A percentile compares a stretch with the other conserved stretches of the same genome.
Evolutionary conservation across 2,888 invertebrate genomes (phyloP).

Genomic region (Oxytorus armatus): DNA sequence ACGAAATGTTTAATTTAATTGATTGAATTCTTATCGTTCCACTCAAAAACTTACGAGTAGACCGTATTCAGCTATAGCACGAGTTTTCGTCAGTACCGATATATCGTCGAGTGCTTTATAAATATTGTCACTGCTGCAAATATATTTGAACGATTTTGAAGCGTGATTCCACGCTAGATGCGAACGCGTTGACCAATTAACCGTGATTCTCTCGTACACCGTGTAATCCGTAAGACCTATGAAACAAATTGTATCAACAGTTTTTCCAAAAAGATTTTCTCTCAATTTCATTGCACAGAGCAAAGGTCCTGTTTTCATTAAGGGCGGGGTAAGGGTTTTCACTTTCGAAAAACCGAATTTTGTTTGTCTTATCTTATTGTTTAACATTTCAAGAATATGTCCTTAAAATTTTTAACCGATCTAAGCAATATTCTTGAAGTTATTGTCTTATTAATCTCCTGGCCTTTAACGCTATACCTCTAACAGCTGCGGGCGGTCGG

Average conservation of each 20-base stretch:
- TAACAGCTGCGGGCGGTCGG: no score
- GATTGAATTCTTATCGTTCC: not conserved
- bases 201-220: slow-evolving; percentile 92
- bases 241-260: not conserved
- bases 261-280: no score
- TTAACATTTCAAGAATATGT: no score
- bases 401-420: no score
- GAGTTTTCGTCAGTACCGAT: slow-evolving; percentile 89
- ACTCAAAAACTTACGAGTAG: slow-evolving; percentile 87
- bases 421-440: no score
- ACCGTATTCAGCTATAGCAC: slow-evolving; percentile 92
- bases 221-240: slow-evolving; percentile 89
- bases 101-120: slow-evolving; percentile 89
- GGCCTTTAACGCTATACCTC: no score
- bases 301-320: no score
- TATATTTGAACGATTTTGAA: slow-evolving; percentile 87
- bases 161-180: slow-evolving; percentile 92
- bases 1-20: slow-evolving; percentile 4
- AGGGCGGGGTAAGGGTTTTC: no score
- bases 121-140: slow-evolving; percentile 85
- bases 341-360: no score
- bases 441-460: no score
- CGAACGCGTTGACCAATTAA: slow-evolving; percentile 92
- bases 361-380: not conserved
- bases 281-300: no score